These are phyloP conservation scores for Rhodophaea formosa DNA, from an alignment of 2,888 invertebrate genomes.

Conservation along the genomic window DNA sequence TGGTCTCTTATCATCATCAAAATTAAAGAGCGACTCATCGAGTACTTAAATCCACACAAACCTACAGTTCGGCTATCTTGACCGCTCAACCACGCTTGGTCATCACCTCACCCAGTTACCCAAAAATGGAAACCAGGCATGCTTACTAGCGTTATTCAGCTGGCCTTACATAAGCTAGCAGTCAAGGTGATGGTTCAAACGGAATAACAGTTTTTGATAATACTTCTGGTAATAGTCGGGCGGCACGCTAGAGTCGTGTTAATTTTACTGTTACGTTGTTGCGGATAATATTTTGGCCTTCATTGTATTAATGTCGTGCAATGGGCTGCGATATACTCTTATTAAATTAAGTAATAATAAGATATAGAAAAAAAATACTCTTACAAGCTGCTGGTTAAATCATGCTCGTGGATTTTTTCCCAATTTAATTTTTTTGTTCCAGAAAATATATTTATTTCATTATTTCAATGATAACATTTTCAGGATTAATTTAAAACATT, in stretches of 20 bases:
- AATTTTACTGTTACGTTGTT: constrained; percentile 2
- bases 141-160: background rate
- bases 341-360: background rate
- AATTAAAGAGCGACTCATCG: too few species aligned
- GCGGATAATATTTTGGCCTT: background rate
- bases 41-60: too few species aligned
- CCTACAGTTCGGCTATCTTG: too few species aligned
- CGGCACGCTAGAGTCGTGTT: constrained; percentile 6
- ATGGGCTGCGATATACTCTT: background rate
- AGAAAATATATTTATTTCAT: too few species aligned
- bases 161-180: background rate
- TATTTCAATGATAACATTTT: too few species aligned
- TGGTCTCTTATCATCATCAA: too few species aligned
- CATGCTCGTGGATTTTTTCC: too few species aligned
- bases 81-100: background rate
- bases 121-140: background rate
- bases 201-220: constrained; percentile 10
- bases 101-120: background rate
- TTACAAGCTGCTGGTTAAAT: too few species aligned
- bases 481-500: too few species aligned
- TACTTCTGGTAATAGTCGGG: background rate
- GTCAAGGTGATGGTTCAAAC: background rate
- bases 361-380: too few species aligned
- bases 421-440: too few species aligned
- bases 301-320: background rate